phyloP scores from a whole-genome alignment of 92 coral and sea anemone genomes.

The Diadumene lineata region DNA sequence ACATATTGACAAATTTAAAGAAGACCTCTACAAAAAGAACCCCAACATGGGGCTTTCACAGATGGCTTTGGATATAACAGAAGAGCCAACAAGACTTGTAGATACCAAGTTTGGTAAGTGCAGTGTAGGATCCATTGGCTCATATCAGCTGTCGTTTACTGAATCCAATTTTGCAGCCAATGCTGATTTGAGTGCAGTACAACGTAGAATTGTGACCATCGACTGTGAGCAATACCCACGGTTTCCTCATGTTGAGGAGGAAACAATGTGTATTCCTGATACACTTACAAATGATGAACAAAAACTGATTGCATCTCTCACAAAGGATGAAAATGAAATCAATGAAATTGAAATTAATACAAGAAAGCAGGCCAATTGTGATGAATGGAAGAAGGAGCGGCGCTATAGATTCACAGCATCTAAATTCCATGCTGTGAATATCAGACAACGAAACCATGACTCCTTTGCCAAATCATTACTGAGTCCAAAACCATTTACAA shows the following conservation, averaged over 20 bases:
- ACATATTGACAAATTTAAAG: constrained; percentile 24
- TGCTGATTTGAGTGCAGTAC: constrained; percentile 19
- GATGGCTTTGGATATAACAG: constrained; percentile 8
- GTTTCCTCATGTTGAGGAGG: constrained; percentile 27
- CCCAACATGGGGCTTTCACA: constrained; percentile 53
- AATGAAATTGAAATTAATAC: constrained; percentile 29
- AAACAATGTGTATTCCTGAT: constrained; percentile 22
- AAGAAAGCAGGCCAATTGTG: constrained; percentile 24
- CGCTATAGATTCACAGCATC: constrained; percentile 46
- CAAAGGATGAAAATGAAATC: constrained; percentile 21
- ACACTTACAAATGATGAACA: constrained; percentile 26
- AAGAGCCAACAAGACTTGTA: constrained; percentile 6
- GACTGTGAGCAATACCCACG: constrained; percentile 14
- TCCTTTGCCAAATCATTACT: constrained; percentile 24
- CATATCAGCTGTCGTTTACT: constrained; percentile 40
- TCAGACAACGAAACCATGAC: constrained; percentile 39
- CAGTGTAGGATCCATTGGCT: constrained; percentile 38
- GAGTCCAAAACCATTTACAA: constrained; percentile 33
- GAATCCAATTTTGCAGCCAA: constrained; percentile 37
- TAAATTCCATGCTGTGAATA: constrained; percentile 17
- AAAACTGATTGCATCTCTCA: background rate
- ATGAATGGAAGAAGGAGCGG: constrained; percentile 22
- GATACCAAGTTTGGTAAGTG: constrained; percentile 56
- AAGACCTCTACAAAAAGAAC: constrained; percentile 38
- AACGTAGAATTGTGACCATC: constrained; percentile 10